Evolutionary conservation across 2,797 vertebrate genomes (phyloP), one percentile per base, ranked within the genome.

Genomic region (Oceanodroma leucorhoa): DNA sequence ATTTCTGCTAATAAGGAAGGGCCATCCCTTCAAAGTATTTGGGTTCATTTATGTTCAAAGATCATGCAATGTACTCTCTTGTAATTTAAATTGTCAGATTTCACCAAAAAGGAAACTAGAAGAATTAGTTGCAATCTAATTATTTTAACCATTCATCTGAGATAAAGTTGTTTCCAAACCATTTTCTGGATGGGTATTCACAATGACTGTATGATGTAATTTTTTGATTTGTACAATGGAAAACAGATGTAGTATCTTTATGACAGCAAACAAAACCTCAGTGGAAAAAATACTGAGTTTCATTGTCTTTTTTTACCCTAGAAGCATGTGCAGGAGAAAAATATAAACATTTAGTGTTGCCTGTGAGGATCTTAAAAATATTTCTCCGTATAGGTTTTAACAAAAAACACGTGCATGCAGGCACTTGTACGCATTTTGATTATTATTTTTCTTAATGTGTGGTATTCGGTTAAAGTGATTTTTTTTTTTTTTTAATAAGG

Each of bases 381-480:
- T 14, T 50, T 41, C 2, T 69, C 12, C 1, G 0, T 17, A 3
- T 11, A 20, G 8, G 1, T 55, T 75, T 73, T 29, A 43, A 6
- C 18, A 34, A 61, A 62, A 70, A 48, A 1, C 2, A 24, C 30
- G 11, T 50, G 10, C 9, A 9, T 14, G 2, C 10, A 38, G 11
- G 5, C 2, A 5, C 24, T 81, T 53, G 5, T 12, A 30, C 5
- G 1, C 3, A 6, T 38, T 77, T 67, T 9, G 14, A 6, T 55
- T 9, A 2, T 24, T 65, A 6, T 13, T 90, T 50, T 36, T 36
- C 15, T 36, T 72, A 4, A 15, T 0, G 1, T 30, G 12, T 32
- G 15, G 1, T 17, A 36, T 16, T 89, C 2, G 1, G 30, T 40
- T 62, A 3, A 46, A 51, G 23, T 40, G 6, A 3, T 32, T 1